phyloP scores from a whole-genome alignment of 2,888 invertebrate species.

The Anodontia alba region DNA sequence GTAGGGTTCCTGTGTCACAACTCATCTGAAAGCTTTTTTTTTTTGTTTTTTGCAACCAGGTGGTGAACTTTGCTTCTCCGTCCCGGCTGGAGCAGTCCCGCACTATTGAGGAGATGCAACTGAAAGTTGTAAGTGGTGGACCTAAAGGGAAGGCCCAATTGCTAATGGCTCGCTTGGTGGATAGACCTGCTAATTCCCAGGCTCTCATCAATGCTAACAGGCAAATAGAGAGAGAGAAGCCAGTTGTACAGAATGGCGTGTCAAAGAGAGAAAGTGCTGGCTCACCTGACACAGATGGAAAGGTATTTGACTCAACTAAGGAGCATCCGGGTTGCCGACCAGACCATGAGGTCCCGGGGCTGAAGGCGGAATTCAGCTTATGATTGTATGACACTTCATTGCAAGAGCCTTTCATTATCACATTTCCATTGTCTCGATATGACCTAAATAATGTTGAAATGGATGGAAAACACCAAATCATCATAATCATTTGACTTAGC shows the following conservation, averaged over 20 bases:
- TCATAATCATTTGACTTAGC: no score
- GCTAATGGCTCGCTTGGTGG: conserved; percentile 74
- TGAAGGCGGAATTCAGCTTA: no score
- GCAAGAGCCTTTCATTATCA: no score
- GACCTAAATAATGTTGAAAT: no score
- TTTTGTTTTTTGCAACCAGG: conserved; percentile 15
- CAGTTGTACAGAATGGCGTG: neutral
- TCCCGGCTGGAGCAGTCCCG: conserved; percentile 45
- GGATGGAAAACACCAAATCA: no score
- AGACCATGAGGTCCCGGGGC: no score
- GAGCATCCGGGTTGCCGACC: no score
- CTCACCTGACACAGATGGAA: neutral
- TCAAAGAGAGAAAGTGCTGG: neutral
- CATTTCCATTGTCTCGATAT: no score
- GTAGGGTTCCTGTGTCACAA: no score
- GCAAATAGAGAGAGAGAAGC: neutral
- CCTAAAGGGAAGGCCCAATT: conserved; percentile 65
- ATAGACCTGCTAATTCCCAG: conserved; percentile 75
- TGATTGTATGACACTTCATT: no score
- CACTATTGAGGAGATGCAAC: conserved; percentile 64
- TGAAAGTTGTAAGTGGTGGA: conserved; percentile 36
- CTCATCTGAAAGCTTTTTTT: no score
- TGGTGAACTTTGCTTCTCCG: conserved; percentile 59
- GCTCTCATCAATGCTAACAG: conserved; percentile 60
- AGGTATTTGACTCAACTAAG: no score